Evolutionary conservation across 2,888 invertebrate genomes (phyloP), one percentile per base, ranked within the genome.

Genomic region (Limnephilus lunatus): DNA sequence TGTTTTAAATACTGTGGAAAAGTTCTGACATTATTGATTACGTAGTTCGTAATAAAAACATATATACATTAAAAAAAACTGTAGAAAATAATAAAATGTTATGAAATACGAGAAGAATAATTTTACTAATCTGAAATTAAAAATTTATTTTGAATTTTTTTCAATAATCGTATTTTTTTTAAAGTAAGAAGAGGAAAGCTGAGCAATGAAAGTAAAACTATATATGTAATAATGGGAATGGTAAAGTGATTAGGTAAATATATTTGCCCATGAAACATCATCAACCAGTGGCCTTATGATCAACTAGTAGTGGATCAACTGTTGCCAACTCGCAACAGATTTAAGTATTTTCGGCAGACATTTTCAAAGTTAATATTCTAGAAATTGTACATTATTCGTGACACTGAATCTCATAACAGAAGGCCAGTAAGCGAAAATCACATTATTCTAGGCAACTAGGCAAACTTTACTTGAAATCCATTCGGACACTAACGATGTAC

Each of bases 301-400:
- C 89, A 89, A 89, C 89, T 81, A 89, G 89, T 89, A 44, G 89
- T 19, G 32, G 19, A 44, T 81, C 89, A 89, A 89, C 89, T 89
- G 89, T 89, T 89, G 89, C 89, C 81, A 89, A 39, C 44, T 81
- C n/a, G 89, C 89, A 89, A 89, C 89, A 89, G 87, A 87, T 53
- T 53, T 87, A 31, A 86, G 25, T 44, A 48, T 86, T 85, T 85
- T 85, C 68, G 25, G 25, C 68, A 68, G 25, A 3, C 9, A 68
- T 25, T 5, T 68, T 68, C 68, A n/a, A 68, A 68, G 68, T 68
- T 25, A 68, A 68, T 68, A 68, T 68, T 25, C 25, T 7, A 68
- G 5, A 68, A 68, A 9, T n/a, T 68, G 68, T 25, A 68, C 25
- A 48, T 48, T 2, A 48, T 68, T 68, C 68, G n/a, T 68, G 68